phyloP scores from a whole-genome alignment of 2,113 vertebrate genomes.

The Colistium nudipinnis region DNA sequence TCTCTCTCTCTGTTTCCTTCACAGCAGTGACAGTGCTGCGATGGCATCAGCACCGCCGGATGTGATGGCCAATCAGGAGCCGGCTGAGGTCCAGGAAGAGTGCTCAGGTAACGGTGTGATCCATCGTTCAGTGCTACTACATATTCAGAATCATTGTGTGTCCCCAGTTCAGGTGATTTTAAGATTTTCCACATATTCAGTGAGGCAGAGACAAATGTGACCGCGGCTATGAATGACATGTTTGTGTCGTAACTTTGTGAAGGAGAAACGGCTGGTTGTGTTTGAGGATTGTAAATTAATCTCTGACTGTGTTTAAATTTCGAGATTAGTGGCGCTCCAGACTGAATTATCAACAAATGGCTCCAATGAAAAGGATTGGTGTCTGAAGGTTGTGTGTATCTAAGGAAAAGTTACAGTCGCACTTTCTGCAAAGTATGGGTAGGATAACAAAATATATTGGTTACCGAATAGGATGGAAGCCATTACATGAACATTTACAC shows the following conservation, averaged over 20 bases:
- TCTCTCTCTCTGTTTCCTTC: slow-evolving; percentile 39
- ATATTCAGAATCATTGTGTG: background rate
- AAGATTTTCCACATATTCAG: background rate
- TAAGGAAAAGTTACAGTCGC: background rate
- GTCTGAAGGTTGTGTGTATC: background rate
- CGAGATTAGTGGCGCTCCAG: no score
- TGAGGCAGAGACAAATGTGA: background rate
- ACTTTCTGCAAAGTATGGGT: no score
- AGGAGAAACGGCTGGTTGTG: background rate
- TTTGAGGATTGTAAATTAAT: background rate
- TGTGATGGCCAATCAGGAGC: slow-evolving; percentile 71
- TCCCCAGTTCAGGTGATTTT: background rate
- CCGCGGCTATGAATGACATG: background rate
- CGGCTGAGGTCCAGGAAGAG: slow-evolving; percentile 80
- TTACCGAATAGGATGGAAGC: no score
- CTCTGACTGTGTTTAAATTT: no score
- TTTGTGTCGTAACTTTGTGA: background rate
- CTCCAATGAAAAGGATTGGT: no score
- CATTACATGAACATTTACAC: no score
- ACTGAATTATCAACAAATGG: no score
- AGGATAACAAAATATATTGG: no score
- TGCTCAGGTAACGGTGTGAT: slow-evolving; percentile 78
- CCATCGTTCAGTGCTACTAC: background rate
- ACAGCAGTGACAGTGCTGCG: slow-evolving; percentile 81
- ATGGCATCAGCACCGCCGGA: slow-evolving; percentile 84